Evolutionary conservation across 1,140 invertebrate genomes (phyloP).

Genomic region (Solenopsis fugax): DNA sequence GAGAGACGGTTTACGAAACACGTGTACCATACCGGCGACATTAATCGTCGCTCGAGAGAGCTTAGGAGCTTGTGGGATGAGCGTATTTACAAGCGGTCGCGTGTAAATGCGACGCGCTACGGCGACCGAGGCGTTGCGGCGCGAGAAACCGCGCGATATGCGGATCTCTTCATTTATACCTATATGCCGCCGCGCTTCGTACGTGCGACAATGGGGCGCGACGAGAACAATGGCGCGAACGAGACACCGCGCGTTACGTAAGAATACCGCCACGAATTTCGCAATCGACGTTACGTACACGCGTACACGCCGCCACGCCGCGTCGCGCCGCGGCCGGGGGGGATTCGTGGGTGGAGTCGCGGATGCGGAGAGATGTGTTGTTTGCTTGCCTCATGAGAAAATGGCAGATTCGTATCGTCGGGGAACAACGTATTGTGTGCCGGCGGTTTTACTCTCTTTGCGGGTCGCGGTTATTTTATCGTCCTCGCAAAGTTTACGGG

Average conservation of each 20-base stretch:
- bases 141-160: slow-evolving; percentile 14
- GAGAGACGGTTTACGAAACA: slow-evolving; percentile 50
- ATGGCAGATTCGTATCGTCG: slow-evolving; percentile 72
- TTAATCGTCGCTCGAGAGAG: slow-evolving; percentile 39
- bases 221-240: slow-evolving; percentile 71
- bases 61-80: slow-evolving; percentile 55
- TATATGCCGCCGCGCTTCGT: slow-evolving; percentile 16
- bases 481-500: slow-evolving; percentile 43
- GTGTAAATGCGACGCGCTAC: slow-evolving; percentile 10
- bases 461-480: slow-evolving; percentile 52
- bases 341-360: slow-evolving; percentile 70
- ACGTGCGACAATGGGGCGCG: slow-evolving; percentile 46
- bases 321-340: background rate
- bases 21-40: slow-evolving; percentile 22
- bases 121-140: background rate
- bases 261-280: slow-evolving; percentile 61
- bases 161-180: slow-evolving; percentile 58
- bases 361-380: slow-evolving; percentile 42
- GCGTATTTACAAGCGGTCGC: slow-evolving; percentile 43
- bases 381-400: slow-evolving; percentile 62
- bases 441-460: slow-evolving; percentile 52
- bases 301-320: background rate
- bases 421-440: background rate
- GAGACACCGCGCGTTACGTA: slow-evolving; percentile 66
- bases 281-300: slow-evolving; percentile 53